Base-by-base conservation (phyloP, 2,888 invertebrate species). In the Andricus curvator region DNA sequence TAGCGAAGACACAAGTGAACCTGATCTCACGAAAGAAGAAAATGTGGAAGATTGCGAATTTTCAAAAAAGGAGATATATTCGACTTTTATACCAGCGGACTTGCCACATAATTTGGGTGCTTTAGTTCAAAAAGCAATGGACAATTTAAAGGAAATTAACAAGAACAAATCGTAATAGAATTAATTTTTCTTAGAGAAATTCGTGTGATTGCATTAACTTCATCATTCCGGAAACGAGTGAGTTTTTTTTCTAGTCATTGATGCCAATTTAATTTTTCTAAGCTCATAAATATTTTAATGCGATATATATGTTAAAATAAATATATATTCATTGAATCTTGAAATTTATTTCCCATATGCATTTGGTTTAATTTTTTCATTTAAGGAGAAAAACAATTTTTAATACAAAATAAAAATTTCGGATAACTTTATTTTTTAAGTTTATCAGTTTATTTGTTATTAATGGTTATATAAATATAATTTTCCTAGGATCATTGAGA, bases 71-170 rank as follows among this genome's bases (percentile, higher is more conserved):
- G 68, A 68, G 29, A 20, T 37, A 5, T 48, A 81, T 2, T 76
- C 66, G 25, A 29, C 74, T 15, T 11, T 78, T 9, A 81, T 81
- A 51, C 81, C 81, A n/a, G 66, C 83, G 11, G 82, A 80, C 86
- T 86, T 87, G 81, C 86, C 86, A 25, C 80, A 83, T 68, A 79
- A 86, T 83, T 86, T 92, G 65, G 89, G 88, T 33, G 85, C 86
- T 65, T 84, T 91, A 76, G 91, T 92, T 15, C 88, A 91, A 79
- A 91, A 91, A 81, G 90, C 91, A 51, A 84, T 92, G 68, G 85
- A 89, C 4, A 89, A 90, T 82, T 86, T 92, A 64, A 87, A 85
- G 25, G 87, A 87, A 66, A 89, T 81, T 22, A 86, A 86, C 37
- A 88, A 87, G 78, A 83, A 83, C 64, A 88, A 88, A 79, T 79